Base-by-base conservation (phyloP, 1,140 invertebrate species). In the Meloidogyne chitwoodi region DNA sequence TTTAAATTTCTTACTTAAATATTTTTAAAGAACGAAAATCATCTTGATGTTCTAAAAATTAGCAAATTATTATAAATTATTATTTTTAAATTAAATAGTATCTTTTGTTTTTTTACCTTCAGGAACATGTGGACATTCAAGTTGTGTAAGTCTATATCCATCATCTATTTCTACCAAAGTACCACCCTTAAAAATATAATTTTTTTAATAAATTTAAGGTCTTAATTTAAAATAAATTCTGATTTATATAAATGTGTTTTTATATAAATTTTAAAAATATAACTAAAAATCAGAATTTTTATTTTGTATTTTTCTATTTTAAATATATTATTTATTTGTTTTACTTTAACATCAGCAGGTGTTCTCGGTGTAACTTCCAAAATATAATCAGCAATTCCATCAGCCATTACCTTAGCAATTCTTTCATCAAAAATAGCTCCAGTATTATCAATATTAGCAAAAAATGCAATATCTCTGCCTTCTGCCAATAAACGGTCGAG, bases 321-420 rank as follows among this genome's bases (percentile, higher is more conserved):
- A n/a, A n/a, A n/a, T n/a, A 0, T 38, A 38, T 31, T 38, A 8
- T 38, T 8, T 38, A 8, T 38, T 38, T 38, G 34, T 38, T 38
- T 31, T 38, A 93, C 93, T 91, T 99, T 99, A 38, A 99, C 95
- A 88, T 99, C 97, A 84, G 95, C 95, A 85, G 93, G 91, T 5
- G 97, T 99, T 89, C 99, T 99, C 85, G 98, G 93, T 2, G 97
- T 99, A 4, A 98, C 94, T 91, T 99, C 97, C 96, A 99, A 99
- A 4, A 99, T 91, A 89, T 99, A 99, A 88, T 99, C 95, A 11
- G 77, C 73, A 22, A 76, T 48, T 16, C 79, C 67, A 24, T 77
- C 71, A 16, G 74, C 31, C 56, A 86, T 75, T 4, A 81, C 76
- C 29, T 81, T 77, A 8, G 83, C 83, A 64, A 90, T 87, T 87